Percentiles rank a stretch among this genome's conserved stretches.
Conservation (phyloP, 2,113 vertebrate genomes). For the Arvicanthis niloticus region DNA sequence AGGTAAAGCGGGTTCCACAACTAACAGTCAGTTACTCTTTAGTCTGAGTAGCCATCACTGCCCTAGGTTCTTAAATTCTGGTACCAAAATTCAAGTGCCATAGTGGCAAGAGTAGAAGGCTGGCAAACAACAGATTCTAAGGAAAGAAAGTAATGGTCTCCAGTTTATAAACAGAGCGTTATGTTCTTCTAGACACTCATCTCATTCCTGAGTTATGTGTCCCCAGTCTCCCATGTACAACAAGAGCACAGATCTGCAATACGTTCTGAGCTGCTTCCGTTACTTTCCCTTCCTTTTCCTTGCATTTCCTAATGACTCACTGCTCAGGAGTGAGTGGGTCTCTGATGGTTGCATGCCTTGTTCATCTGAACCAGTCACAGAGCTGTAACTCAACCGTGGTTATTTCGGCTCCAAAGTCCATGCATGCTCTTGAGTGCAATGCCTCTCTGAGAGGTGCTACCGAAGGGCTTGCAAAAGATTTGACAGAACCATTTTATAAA, state of each 20-base stretch:
- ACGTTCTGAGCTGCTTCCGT: not conserved
- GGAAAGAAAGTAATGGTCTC: not conserved
- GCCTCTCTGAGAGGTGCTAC: not conserved
- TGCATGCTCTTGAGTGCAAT: not conserved
- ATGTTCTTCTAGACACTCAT: not conserved
- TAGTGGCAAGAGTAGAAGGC: not conserved
- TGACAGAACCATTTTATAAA: slow-evolving; percentile 18
- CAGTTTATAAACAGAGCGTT: not conserved
- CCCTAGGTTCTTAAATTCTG: not conserved
- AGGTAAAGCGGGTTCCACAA: not conserved
- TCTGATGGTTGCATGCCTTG: not conserved
- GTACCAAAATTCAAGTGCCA: not conserved
- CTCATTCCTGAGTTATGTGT: not conserved
- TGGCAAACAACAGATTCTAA: not conserved
- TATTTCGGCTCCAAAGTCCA: not conserved
- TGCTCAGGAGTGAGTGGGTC: slow-evolving; percentile 4
- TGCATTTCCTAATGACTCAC: not conserved
- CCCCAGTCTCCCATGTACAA: not conserved
- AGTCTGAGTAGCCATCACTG: not conserved
- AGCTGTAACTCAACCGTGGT: slow-evolving; percentile 12
- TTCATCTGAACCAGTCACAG: not conserved
- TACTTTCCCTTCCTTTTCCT: slow-evolving; percentile 44
- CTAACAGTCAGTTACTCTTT: not conserved
- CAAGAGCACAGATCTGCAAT: not conserved
- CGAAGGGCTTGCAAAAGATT: not conserved